Evolutionary conservation across 2,888 invertebrate genomes (phyloP), one percentile per base, ranked within the genome.

Genomic region (Microctonus hyperodae): DNA sequence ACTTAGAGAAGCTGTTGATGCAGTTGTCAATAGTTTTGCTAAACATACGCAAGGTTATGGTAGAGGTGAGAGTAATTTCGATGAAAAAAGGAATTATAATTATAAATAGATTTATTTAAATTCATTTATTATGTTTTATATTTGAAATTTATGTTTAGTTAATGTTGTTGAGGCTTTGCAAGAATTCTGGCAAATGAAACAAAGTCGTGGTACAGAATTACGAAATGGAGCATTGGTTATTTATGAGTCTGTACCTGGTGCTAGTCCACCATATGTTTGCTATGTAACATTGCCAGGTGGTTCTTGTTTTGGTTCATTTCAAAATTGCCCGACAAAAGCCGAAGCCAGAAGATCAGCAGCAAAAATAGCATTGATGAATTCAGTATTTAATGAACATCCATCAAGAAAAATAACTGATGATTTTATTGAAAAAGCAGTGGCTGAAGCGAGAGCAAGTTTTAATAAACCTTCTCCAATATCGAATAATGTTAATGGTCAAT

Each of bases 101-200:
- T 13, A 13, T n/a, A 22, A 44, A 48, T 62, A 10, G 23, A 23
- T 48, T n/a, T n/a, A n/a, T n/a, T n/a, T n/a, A n/a, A n/a, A n/a
- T n/a, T n/a, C n/a, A n/a, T n/a, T n/a, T n/a, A n/a, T n/a, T n/a
- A n/a, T n/a, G n/a, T n/a, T n/a, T n/a, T n/a, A 37, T 20, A 7
- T 9, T 28, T 58, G 1, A 16, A 48, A 57, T 11, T 10, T 48
- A 11, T 28, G 51, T 31, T 5, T 88, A 92, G 96, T 97, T 75
- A 96, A 97, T 86, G 96, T 97, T 70, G 96, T 97, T 67, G 96
- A 97, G 85, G 96, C 96, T 9, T 87, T 97, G 67, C 96, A 97
- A 85, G 96, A 97, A 86, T 97, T 97, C 86, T 97, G 97, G 97
- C 96, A 96, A 87, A 95, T 96, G 94, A 97, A 97, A 86, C 93